Conservation (phyloP, 1,140 invertebrate genomes). For the Bactericera cockerelli region DNA sequence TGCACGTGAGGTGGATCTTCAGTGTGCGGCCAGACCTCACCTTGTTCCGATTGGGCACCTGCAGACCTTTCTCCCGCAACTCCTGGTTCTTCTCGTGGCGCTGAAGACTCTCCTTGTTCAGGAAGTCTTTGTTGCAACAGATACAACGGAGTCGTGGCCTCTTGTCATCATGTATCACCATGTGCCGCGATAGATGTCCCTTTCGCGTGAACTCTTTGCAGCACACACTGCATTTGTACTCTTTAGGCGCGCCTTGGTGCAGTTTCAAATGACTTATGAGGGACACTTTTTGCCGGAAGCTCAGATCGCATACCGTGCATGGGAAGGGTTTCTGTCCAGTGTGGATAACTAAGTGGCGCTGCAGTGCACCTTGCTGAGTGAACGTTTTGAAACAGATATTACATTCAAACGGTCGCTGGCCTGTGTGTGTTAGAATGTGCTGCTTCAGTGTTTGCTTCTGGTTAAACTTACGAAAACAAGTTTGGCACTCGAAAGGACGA, state of each 20-base stretch:
- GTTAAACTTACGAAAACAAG: slow-evolving; percentile 13
- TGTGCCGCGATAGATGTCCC: slow-evolving; percentile 12
- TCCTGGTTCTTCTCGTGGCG: slow-evolving; percentile 29
- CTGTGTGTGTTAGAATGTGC: slow-evolving; percentile 49
- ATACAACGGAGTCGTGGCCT: slow-evolving; percentile 23
- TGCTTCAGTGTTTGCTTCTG: slow-evolving; percentile 47
- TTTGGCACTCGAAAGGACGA: slow-evolving; percentile 14
- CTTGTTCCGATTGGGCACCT: not conserved
- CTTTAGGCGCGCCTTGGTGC: not conserved
- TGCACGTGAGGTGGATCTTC: slow-evolving; percentile 26
- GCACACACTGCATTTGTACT: slow-evolving; percentile 10
- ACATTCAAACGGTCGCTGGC: slow-evolving; percentile 35
- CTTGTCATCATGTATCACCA: slow-evolving; percentile 16
- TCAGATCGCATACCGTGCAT: slow-evolving; percentile 24
- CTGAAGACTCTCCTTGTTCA: slow-evolving; percentile 26
- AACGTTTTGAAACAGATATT: slow-evolving; percentile 53
- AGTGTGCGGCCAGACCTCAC: not conserved
- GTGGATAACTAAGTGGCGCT: slow-evolving; percentile 28
- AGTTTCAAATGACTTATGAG: not conserved
- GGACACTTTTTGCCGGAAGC: slow-evolving; percentile 26
- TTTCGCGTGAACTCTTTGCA: slow-evolving; percentile 6
- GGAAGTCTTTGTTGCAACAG: slow-evolving; percentile 41
- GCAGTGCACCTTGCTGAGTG: slow-evolving; percentile 46
- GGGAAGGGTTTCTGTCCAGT: slow-evolving; percentile 17
- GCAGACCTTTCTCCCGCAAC: slow-evolving; percentile 31